Percentiles rank a stretch among this genome's conserved stretches.
These are phyloP conservation scores for Botia almorhae DNA, from an alignment of 2,797 vertebrate species.

Conservation along the genomic window DNA sequence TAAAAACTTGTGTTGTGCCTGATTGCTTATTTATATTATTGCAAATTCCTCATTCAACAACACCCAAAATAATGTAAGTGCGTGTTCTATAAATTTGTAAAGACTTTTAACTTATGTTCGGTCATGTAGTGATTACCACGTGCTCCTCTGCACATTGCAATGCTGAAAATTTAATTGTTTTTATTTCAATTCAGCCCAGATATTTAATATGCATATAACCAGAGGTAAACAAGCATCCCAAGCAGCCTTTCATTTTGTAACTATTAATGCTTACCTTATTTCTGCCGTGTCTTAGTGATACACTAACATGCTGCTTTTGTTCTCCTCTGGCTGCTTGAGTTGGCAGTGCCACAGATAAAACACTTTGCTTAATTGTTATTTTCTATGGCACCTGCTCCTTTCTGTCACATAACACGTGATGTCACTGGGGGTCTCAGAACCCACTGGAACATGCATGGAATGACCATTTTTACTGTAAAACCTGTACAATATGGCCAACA, in stretches of 20 bases:
- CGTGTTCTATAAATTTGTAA: conserved; percentile 80
- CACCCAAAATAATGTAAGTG: conserved; percentile 77
- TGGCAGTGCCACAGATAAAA: conserved; percentile 62
- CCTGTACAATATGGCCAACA: too few relatives aligned
- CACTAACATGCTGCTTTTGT: conserved; percentile 71
- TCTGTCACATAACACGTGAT: conserved; percentile 68
- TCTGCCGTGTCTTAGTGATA: conserved; percentile 68
- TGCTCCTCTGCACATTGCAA: conserved; percentile 66
- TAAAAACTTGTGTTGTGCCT: conserved; percentile 83
- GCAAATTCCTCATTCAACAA: conserved; percentile 80
- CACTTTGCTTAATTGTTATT: conserved; percentile 71
- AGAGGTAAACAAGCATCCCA: conserved; percentile 80
- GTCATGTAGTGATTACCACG: conserved; percentile 73
- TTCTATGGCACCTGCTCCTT: conserved; percentile 62
- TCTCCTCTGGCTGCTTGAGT: conserved; percentile 66
- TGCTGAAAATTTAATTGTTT: conserved; percentile 73
- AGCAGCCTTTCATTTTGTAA: conserved; percentile 80
- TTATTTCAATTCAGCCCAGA: conserved; percentile 72
- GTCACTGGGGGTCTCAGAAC: conserved; percentile 46
- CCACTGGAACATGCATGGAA: conserved; percentile 8
- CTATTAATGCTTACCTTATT: conserved; percentile 80
- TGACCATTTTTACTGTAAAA: conserved; percentile 37
- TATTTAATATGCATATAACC: conserved; percentile 82
- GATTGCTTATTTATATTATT: conserved; percentile 88
- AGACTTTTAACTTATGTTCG: conserved; percentile 82